Evolutionary conservation across 2,797 vertebrate genomes (phyloP), one percentile per base, ranked within the genome.

Genomic region (Nasua narica): DNA sequence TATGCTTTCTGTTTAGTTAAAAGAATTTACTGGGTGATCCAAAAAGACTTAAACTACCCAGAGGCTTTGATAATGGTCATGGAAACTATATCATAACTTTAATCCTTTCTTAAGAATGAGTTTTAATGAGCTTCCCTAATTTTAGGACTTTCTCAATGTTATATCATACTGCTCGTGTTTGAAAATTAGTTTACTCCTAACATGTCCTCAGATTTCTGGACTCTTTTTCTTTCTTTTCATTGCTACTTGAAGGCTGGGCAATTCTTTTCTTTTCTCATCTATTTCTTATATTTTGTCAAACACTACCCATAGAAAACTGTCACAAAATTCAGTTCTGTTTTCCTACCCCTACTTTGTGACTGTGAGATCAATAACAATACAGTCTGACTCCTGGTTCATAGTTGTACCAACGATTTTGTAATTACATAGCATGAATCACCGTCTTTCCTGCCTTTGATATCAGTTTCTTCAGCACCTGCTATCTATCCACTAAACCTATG

Each of bases 41-140:
- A 74, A 91, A 60, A 77, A 88, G 35, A 83, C 60, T 77, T 62
- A 83, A 94, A 87, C 32, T 46, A 90, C 40, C 52, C 77, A 90
- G 60, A 96, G 88, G 5, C 69, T 87, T 94, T 87, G 60, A 70
- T 83, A 77, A 91, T 67, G 40, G 13, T 90, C 69, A 40, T 91
- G 70, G 32, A 18, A 60, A 35, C 29, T 69, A 50, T 77, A 52
- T 15, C 32, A 69, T 83, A 87, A 69, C 25, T 91, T 87, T 77
- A 60, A 60, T 77, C 76, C 23, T 77, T 46, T 69, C 69, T 87
- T 74, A 54, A 83, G 60, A 60, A 27, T 69, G 50, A 77, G 2
- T 94, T 96, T 91, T 77, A 78, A 56, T 88, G 60, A 94, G 15
- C 32, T 70, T 84, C 40, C 29, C 1, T 77, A 91, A 58, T 60